Percentiles rank a stretch among this genome's conserved stretches.
phyloP scores from a whole-genome alignment of 2,113 vertebrate genomes.

The Potamarius usumacintae region DNA sequence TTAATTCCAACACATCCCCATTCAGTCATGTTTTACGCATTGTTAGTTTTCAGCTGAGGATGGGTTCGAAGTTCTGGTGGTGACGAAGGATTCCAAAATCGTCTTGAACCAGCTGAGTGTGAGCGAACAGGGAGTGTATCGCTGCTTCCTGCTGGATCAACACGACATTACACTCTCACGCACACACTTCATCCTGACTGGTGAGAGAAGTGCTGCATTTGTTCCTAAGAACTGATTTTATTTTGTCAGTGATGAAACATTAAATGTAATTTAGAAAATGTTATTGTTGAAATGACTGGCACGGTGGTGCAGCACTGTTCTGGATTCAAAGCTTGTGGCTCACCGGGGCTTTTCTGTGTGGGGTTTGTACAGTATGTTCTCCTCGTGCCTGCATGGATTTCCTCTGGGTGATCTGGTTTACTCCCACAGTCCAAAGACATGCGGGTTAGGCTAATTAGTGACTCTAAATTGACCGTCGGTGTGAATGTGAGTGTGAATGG shows the following conservation, averaged over 20 bases:
- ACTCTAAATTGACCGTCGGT: no score
- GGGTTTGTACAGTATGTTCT: no score
- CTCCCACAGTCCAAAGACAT: no score
- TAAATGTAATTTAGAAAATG: not conserved
- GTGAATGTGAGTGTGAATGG: no score
- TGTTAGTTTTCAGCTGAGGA: constrained; percentile 51
- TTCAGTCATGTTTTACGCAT: not conserved
- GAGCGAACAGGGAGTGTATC: constrained; percentile 66
- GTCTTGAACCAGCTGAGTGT: constrained; percentile 70
- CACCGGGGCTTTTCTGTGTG: no score
- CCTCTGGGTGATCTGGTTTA: no score
- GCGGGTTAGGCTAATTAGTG: no score
- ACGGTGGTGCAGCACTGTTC: no score
- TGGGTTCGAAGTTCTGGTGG: constrained; percentile 61
- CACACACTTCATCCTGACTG: constrained; percentile 60
- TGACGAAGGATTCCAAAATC: constrained; percentile 65
- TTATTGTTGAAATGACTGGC: no score
- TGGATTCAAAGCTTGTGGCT: no score
- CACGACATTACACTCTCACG: constrained; percentile 58
- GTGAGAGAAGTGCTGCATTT: constrained; percentile 41
- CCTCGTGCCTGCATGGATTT: no score
- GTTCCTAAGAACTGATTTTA: not conserved
- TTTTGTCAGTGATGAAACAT: not conserved
- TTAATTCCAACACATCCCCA: not conserved
- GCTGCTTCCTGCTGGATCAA: constrained; percentile 63